Base-by-base conservation (phyloP, 2,888 invertebrate species). In the Phengaris alcon region DNA sequence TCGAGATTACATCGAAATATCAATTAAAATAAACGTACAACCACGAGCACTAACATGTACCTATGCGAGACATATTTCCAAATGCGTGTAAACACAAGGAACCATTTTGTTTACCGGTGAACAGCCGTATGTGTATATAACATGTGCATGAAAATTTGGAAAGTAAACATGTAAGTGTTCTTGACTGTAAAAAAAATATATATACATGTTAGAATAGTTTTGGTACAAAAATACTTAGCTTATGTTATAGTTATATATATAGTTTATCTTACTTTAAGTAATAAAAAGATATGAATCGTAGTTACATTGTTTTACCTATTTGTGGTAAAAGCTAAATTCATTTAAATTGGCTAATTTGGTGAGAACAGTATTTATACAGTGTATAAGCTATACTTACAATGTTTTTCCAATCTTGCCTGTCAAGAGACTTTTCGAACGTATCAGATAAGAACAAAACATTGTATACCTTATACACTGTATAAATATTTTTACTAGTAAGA, bases 171-270 rank as follows among this genome's bases (percentile, higher is more conserved):
- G 35, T 35, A 3, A 64, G 64, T 12, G 64, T 8, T 22, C 35
- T 15, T 22, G 22, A 15, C 59, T 9, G 64, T 35, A 64, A 10
- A 64, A 64, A 35, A 69, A 55, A 75, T 69, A 59, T n/a, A 15
- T 59, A 74, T 48, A 15, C 64, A 74, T 55, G 68, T 75, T 74
- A 59, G 64, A 51, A 76, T 80, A 82, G 79, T 83, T 86, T 86
- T 83, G 83, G 87, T 89, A 89, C 82, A 89, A 90, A 89, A 89
- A 90, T 89, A 89, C 87, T 80, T 48, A 57, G 15, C 77, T 79
- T 80, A 83, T 82, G 81, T 85, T 84, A 84, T 82, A 35, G 3
- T 35, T 35, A 35, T 35, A 35, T 35, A 35, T 35, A 35, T 35
- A 35, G 35, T 2, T 35, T 35, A 83, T 70, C 68, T 59, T 74